Conservation (phyloP, 2,797 vertebrate genomes). For the Tragopan temminckii region DNA sequence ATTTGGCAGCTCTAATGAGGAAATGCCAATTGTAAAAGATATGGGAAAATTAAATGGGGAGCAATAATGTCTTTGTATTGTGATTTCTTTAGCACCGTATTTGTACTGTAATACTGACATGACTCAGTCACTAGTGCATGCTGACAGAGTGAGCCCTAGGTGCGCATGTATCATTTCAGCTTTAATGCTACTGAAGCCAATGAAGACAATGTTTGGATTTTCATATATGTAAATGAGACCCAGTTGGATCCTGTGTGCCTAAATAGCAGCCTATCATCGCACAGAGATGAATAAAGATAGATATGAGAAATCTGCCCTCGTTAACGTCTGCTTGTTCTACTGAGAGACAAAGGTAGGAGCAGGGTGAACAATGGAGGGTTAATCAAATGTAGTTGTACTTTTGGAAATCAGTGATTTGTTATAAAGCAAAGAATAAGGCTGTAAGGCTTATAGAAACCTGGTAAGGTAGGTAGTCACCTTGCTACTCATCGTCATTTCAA, state of each 20-base stretch:
- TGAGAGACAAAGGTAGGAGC: background rate
- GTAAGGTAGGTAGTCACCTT: background rate
- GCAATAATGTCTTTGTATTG: background rate
- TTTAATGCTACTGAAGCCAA: background rate
- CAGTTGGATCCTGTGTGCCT: background rate
- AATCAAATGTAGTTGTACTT: background rate
- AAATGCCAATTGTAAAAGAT: background rate
- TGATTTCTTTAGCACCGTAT: background rate
- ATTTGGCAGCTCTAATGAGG: background rate
- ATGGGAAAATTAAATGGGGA: background rate
- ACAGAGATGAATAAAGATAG: background rate
- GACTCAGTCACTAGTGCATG: background rate
- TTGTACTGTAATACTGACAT: background rate
- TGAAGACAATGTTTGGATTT: background rate
- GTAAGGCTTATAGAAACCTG: background rate
- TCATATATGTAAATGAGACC: background rate
- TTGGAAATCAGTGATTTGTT: background rate
- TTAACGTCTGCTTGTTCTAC: background rate
- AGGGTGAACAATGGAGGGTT: background rate
- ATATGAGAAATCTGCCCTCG: background rate
- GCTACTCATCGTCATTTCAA: background rate
- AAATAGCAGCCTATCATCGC: background rate
- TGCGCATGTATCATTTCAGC: background rate
- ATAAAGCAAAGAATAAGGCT: background rate
- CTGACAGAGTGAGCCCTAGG: background rate